These are phyloP conservation scores for Propithecus deckenii DNA, from an alignment of 2,797 vertebrate genomes.

Conservation along the genomic window DNA sequence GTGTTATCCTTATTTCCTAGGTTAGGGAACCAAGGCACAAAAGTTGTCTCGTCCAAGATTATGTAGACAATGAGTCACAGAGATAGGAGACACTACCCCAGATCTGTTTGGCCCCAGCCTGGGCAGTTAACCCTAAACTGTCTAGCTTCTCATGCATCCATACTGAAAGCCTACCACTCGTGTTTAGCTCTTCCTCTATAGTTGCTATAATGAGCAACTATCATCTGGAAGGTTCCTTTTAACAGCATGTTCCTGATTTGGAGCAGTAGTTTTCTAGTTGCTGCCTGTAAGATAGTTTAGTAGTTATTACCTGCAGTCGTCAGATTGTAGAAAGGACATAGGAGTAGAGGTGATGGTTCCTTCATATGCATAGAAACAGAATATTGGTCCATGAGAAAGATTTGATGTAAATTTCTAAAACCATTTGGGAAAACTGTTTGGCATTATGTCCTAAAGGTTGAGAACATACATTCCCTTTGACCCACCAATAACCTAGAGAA, in stretches of 20 bases:
- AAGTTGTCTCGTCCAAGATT: background rate
- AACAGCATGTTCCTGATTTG: background rate
- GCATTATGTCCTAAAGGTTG: fast-evolving
- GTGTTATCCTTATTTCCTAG: background rate
- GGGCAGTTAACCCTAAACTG: fast-evolving
- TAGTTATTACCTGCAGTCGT: background rate
- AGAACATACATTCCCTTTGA: fast-evolving
- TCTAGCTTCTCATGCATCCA: fast-evolving
- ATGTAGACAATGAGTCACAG: fast-evolving
- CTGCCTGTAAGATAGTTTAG: background rate
- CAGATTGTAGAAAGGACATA: fast-evolving
- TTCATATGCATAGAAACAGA: no score
- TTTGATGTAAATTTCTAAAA: background rate
- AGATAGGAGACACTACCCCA: background rate
- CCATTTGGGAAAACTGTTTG: background rate
- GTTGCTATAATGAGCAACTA: no score
- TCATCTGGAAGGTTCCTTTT: background rate
- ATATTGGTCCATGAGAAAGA: background rate
- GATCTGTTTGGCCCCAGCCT: fast-evolving
- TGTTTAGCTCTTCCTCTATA: background rate
- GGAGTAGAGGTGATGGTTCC: background rate
- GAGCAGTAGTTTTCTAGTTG: fast-evolving
- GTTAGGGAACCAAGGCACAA: background rate
- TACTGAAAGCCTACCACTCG: fast-evolving
- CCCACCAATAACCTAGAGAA: fast-evolving